Base-by-base conservation (phyloP, 2,888 invertebrate genomes). In the Hirtodrosophila trivittata region DNA sequence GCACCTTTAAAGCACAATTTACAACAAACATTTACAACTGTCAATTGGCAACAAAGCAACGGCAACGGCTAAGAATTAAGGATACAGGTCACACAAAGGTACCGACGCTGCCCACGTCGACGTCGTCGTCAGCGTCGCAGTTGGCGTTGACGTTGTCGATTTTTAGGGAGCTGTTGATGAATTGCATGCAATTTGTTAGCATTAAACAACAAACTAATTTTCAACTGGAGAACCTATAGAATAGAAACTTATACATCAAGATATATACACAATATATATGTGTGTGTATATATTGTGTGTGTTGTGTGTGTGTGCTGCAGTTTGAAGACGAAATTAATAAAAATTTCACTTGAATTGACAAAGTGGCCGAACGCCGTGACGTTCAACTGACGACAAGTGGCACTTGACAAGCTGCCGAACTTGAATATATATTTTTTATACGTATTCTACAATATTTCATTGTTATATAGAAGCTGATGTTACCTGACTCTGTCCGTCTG, bases 301-400 rank as follows among this genome's bases (percentile, higher is more conserved):
- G 47, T 37, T 45, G 33, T 46, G 46, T 54, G 42, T 64, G 41
- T 51, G 56, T 43, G 80, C 63, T 83, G 77, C 86, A 77, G 68
- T 72, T 75, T 74, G 28, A 71, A 83, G 75, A 70, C 81, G 81
- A 87, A 87, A 87, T 87, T 87, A 87, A 87, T 86, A 87, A 87
- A 87, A 85, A 87, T 86, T 85, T 87, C 86, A 87, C 87, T 86
- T 86, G 88, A 86, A 85, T 85, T 87, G 86, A 80, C 87, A 87
- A 87, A 82, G 87, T 86, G 86, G 77, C 82, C 74, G 84, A 77
- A 74, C 81, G 73, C 82, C 87, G 86, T 86, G 88, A 86, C 88
- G 87, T 82, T 73, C 81, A 64, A 85, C 76, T 71, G 86, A 83
- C 86, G 82, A 86, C 85, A 87, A 86, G 87, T 87, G 85, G 50